Evolutionary conservation across 2,888 invertebrate species (phyloP).

Genomic region (Agrotis exclamationis): DNA sequence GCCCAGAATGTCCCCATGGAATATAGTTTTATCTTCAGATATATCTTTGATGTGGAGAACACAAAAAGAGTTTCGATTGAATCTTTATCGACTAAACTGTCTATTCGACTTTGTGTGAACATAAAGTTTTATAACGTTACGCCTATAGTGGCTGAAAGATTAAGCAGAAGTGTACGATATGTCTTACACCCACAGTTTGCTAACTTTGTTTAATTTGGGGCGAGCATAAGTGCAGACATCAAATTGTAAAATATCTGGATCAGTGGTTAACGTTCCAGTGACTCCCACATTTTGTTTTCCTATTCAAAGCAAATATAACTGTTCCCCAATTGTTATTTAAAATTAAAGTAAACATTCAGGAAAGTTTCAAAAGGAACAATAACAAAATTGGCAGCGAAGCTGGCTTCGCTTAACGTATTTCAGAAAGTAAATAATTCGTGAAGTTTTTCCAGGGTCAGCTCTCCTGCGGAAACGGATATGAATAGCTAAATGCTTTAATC

Average conservation of each 20-base stretch:
- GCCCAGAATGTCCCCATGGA: slow-evolving; percentile 37
- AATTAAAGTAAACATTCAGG: slow-evolving; percentile 18
- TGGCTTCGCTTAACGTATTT: slow-evolving; percentile 25
- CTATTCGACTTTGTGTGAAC: neutral
- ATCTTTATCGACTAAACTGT: slow-evolving; percentile 31
- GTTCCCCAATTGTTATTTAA: slow-evolving; percentile 3
- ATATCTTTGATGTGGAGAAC: slow-evolving; percentile 34
- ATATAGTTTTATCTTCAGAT: slow-evolving; percentile 52
- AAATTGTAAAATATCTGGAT: neutral
- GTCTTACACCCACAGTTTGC: neutral
- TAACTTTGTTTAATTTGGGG: neutral
- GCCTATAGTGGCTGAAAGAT: neutral
- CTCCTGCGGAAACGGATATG: slow-evolving; percentile 49
- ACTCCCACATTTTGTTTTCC: neutral
- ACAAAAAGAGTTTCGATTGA: slow-evolving; percentile 37
- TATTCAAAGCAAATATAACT: neutral
- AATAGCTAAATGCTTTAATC: slow-evolving; percentile 59
- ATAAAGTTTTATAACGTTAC: neutral
- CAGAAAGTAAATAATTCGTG: slow-evolving; percentile 63
- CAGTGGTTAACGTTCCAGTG: neutral
- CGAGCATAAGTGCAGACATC: too few species aligned
- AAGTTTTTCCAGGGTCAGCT: slow-evolving; percentile 55
- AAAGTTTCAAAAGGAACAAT: slow-evolving; percentile 27
- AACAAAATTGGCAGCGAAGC: slow-evolving; percentile 16
- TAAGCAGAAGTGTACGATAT: neutral